A percentile compares a stretch with the other conserved stretches of the same genome.
phyloP scores from a whole-genome alignment of 2,888 invertebrate species.

The Brachyptera putata region DNA sequence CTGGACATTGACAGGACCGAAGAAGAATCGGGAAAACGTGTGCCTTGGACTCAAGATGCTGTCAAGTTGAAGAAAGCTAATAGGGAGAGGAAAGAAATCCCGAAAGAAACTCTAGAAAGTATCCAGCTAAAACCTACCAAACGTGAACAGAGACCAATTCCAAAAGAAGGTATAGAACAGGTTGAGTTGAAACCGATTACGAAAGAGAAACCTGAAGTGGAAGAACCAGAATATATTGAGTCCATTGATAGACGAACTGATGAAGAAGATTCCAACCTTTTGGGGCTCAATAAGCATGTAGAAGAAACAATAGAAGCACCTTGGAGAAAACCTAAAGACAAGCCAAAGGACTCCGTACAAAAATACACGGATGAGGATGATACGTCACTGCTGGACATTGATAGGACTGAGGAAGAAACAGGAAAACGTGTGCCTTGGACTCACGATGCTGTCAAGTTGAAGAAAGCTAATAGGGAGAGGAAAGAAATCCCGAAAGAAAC shows the following conservation, averaged over 20 bases:
- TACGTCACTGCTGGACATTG: slow-evolving; percentile 25
- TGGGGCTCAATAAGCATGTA: slow-evolving; percentile 16
- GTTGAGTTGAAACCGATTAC: slow-evolving; percentile 28
- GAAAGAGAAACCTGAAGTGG: slow-evolving; percentile 15
- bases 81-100: slow-evolving; percentile 43
- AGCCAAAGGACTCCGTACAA: not conserved
- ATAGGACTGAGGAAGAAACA: slow-evolving; percentile 28
- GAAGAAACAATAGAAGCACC: slow-evolving; percentile 5
- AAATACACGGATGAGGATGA: slow-evolving; percentile 37
- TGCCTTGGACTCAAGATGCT: slow-evolving; percentile 16
- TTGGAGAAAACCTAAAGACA: slow-evolving; percentile 11
- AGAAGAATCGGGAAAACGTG: slow-evolving; percentile 11
- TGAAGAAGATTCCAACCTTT: slow-evolving; percentile 31
- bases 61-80: slow-evolving; percentile 42
- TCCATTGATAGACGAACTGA: not conserved
- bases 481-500: slow-evolving; percentile 45
- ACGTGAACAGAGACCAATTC: slow-evolving; percentile 10
- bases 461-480: slow-evolving; percentile 45
- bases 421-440: slow-evolving; percentile 10
- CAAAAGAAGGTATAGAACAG: slow-evolving; percentile 24
- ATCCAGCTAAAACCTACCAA: slow-evolving; percentile 51
- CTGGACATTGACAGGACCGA: slow-evolving; percentile 29
- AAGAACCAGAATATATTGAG: too few relatives aligned
- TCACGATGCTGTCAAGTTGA: slow-evolving; percentile 19
- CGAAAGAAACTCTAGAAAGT: slow-evolving; percentile 44